phyloP scores from a whole-genome alignment of 2,797 vertebrate genomes.

The Oreortyx pictus region DNA sequence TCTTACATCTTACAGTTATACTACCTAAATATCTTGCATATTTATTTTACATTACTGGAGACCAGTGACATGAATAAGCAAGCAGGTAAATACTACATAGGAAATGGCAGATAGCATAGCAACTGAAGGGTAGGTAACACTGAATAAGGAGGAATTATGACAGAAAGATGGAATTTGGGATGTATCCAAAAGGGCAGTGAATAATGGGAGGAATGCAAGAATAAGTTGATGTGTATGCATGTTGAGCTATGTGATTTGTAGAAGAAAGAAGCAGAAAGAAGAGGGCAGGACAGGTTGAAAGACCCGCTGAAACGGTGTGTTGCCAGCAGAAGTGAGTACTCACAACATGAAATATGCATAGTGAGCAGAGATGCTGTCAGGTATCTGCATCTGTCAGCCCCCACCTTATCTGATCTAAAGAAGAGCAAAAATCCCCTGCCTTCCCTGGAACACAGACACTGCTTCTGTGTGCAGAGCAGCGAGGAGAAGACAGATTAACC shows the following conservation, averaged over 20 bases:
- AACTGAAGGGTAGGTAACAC: neutral
- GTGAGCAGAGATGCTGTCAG: neutral
- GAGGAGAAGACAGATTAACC: neutral
- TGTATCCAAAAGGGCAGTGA: neutral
- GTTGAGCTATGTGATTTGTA: neutral
- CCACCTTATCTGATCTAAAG: neutral
- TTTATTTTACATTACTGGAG: neutral
- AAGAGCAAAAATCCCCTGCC: neutral
- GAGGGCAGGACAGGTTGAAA: neutral
- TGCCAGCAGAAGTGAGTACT: neutral
- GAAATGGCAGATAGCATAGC: neutral
- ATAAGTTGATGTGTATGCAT: neutral
- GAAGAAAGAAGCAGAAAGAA: neutral
- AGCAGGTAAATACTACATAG: neutral
- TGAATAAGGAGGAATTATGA: neutral
- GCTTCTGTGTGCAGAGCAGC: neutral
- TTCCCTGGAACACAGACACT: neutral
- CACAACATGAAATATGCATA: fast-evolving
- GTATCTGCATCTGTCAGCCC: neutral
- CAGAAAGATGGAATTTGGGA: neutral
- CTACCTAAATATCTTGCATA: neutral
- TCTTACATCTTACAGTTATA: neutral
- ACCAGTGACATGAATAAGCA: neutral
- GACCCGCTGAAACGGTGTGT: neutral
- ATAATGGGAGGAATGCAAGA: neutral